Percentiles rank a stretch among this genome's conserved stretches.
Evolutionary conservation across 2,888 invertebrate genomes (phyloP).

Genomic region (Nemotelus pantherinus): DNA sequence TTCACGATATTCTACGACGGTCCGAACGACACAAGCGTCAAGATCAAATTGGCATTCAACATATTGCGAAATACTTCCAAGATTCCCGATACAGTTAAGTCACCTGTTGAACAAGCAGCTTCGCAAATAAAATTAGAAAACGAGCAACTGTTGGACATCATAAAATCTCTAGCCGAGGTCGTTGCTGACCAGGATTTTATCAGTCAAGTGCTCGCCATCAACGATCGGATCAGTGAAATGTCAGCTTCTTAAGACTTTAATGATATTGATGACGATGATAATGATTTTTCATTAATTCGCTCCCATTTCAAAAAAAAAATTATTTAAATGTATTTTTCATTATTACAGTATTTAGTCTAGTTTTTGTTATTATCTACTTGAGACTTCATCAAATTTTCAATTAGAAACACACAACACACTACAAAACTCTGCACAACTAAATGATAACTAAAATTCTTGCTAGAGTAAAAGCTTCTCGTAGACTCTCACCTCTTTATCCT

Average conservation of each 20-base stretch:
- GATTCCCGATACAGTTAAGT: slow-evolving; percentile 71
- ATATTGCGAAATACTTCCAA: slow-evolving; percentile 70
- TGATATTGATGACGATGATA: neutral
- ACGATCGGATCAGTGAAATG: slow-evolving; percentile 81
- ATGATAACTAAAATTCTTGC: too few species aligned
- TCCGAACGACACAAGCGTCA: slow-evolving; percentile 71
- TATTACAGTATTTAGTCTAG: slow-evolving; percentile 33
- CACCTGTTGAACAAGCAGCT: slow-evolving; percentile 75
- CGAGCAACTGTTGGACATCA: slow-evolving; percentile 71
- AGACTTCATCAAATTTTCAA: slow-evolving; percentile 35
- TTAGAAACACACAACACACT: neutral
- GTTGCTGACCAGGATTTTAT: slow-evolving; percentile 78
- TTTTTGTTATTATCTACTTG: slow-evolving; percentile 19
- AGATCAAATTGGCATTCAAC: slow-evolving; percentile 80
- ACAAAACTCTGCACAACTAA: neutral
- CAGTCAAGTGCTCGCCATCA: slow-evolving; percentile 80
- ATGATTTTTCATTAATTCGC: slow-evolving; percentile 38
- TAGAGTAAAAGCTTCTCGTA: too few species aligned
- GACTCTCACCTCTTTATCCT: too few species aligned
- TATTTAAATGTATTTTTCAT: slow-evolving; percentile 38
- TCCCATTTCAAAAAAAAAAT: slow-evolving; percentile 53
- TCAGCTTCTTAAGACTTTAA: slow-evolving; percentile 72
- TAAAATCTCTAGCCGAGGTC: slow-evolving; percentile 74
- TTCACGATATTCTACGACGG: slow-evolving; percentile 83
- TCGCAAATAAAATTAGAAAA: slow-evolving; percentile 77